phyloP scores from a whole-genome alignment of 1,140 invertebrate genomes.

The Brachionus manjavacas region DNA sequence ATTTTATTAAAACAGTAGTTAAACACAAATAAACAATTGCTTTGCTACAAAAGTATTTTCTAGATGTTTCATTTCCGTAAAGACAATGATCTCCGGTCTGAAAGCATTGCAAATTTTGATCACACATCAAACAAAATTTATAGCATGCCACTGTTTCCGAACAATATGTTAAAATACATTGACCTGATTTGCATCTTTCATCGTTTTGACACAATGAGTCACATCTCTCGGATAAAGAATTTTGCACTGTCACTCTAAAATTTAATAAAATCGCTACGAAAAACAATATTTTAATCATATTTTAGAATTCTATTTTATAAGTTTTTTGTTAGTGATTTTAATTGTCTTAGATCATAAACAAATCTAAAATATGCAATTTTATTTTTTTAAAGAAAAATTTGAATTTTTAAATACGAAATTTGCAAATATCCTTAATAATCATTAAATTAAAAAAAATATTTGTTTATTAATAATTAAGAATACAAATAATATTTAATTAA shows the following conservation, averaged over 20 bases:
- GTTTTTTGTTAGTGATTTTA: not conserved
- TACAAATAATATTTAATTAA: too few species aligned
- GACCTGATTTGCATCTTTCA: conserved; percentile 27
- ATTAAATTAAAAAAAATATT: not conserved
- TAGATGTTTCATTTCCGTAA: conserved; percentile 19
- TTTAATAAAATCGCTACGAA: not conserved
- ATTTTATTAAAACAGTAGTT: not conserved
- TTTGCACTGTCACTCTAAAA: not conserved
- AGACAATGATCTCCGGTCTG: conserved; percentile 28
- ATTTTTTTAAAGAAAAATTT: not conserved
- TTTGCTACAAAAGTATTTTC: not conserved
- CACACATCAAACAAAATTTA: conserved; percentile 19
- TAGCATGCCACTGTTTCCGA: conserved; percentile 14
- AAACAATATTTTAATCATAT: not conserved
- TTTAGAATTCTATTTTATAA: not conserved
- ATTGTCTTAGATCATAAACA: not conserved
- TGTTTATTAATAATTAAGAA: too few species aligned
- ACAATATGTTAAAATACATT: conserved; percentile 37
- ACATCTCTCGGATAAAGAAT: not conserved
- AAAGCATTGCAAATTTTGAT: not conserved
- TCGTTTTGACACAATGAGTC: conserved; percentile 36
- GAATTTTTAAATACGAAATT: not conserved
- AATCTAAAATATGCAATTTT: not conserved
- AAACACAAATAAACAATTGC: not conserved
- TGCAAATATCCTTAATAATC: not conserved